These are phyloP conservation scores for Pollachius pollachius DNA, from an alignment of 2,113 vertebrate species.

Conservation along the genomic window DNA sequence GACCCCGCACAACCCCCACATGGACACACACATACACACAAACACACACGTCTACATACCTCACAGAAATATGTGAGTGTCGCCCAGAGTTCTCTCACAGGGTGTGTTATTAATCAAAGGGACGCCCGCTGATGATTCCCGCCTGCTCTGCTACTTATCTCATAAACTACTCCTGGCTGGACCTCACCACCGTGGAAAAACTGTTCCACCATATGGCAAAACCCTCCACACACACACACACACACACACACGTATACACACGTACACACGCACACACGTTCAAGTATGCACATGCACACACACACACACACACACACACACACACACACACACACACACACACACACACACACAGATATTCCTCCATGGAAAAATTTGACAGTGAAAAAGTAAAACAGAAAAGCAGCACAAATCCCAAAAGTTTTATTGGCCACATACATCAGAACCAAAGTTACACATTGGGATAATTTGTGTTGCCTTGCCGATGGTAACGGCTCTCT, in stretches of 20 bases:
- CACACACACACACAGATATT: background rate
- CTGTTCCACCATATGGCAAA: slow-evolving; percentile 30
- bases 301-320: background rate
- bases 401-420: slow-evolving; percentile 19
- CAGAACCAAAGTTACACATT: slow-evolving; percentile 33
- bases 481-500: slow-evolving; percentile 43
- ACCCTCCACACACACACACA: slow-evolving; percentile 39
- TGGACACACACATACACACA: slow-evolving; percentile 4
- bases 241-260: too few species aligned
- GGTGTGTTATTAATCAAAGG: slow-evolving; percentile 39
- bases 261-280: background rate
- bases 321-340: background rate
- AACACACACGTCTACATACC: background rate
- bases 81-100: slow-evolving; percentile 18
- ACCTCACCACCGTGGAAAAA: slow-evolving; percentile 25
- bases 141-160: slow-evolving; percentile 1
- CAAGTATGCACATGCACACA: slow-evolving; percentile 29
- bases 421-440: slow-evolving; percentile 33
- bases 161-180: slow-evolving; percentile 44
- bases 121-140: slow-evolving; percentile 40
- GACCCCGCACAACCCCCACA: slow-evolving; percentile 3
- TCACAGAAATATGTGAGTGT: slow-evolving; percentile 18
- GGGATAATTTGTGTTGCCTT: slow-evolving; percentile 42
- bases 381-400: background rate
- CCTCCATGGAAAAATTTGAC: background rate